Base-by-base conservation (phyloP, 1,140 invertebrate species). In the Araneus ventricosus region DNA sequence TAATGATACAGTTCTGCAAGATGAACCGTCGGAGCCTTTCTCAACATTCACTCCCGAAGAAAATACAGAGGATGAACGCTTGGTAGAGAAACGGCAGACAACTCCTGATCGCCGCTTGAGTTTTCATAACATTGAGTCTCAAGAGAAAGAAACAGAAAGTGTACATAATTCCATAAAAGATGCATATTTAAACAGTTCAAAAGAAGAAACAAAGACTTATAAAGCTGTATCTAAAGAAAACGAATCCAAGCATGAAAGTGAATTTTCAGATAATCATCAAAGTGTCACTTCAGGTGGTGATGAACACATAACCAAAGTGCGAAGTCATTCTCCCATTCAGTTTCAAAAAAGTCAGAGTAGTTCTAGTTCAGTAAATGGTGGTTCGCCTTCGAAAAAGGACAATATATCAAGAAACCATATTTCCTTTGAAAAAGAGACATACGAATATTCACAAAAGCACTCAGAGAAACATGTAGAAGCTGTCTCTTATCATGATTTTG, bases 1-100 rank as follows among this genome's bases (percentile, higher is more conserved):
- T 34, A 93, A 93, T 87, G 91, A 87, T 37, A 93, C 91, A 14
- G 34, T 93, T 41, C 52, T 93, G 7, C 91, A 93, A 87, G 91
- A 93, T 80, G 91, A 93, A 45, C 63, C 34, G 34, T 67, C 90
- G 30, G 67, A 57, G 52, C n/a, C 75, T 52, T 79, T 41, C 17
- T 52, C 67, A 37, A 0, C 34, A 24, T 37, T 63, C 1, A 59
- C 52, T 37, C 79, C 75, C n/a, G 75, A 80, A 82, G 52, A 67
- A 6, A 59, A 22, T 41, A 37, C 34, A 4, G 37, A 37, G 45
- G 59, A 84, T 30, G 59, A 45, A 52, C 45, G 45, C 5, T 20
- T n/a, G n/a, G 24, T 52, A 1, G 22, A 39, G 4, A 39, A 37
- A n/a, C 22, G 39, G 7, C 59, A 37, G 30, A 30, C 4, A 30